Evolutionary conservation across 2,113 vertebrate genomes (phyloP).

Genomic region (Oncorhynchus tshawytscha): DNA sequence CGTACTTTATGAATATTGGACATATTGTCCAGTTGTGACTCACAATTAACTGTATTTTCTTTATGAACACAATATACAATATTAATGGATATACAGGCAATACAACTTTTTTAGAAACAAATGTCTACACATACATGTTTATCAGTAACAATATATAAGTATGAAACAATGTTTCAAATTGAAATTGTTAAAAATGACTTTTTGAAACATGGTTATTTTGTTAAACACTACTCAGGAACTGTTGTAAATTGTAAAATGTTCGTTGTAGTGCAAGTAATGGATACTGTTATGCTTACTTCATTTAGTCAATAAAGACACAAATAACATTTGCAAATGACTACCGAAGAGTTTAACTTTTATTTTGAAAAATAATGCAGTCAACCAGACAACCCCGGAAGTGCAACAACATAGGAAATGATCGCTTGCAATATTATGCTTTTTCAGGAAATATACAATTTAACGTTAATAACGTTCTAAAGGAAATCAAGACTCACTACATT

Average conservation of each 20-base stretch:
- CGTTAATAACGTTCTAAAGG: not conserved
- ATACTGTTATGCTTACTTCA: slow-evolving; percentile 46
- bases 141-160: slow-evolving; percentile 30
- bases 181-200: slow-evolving; percentile 8
- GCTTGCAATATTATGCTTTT: not conserved
- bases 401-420: not conserved
- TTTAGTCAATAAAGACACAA: slow-evolving; percentile 67
- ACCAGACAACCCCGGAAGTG: slow-evolving; percentile 20
- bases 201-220: slow-evolving; percentile 57
- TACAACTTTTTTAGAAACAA: not conserved
- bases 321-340: slow-evolving; percentile 7
- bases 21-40: slow-evolving; percentile 72
- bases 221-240: slow-evolving; percentile 69
- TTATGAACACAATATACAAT: slow-evolving; percentile 49
- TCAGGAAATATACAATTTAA: not conserved
- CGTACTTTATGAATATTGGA: slow-evolving; percentile 66
- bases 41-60: slow-evolving; percentile 3
- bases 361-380: not conserved
- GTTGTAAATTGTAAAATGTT: slow-evolving; percentile 63
- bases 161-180: not conserved
- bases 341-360: slow-evolving; percentile 15
- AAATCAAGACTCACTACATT: not conserved
- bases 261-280: slow-evolving; percentile 33
- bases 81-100: slow-evolving; percentile 44
- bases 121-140: slow-evolving; percentile 45